Base-by-base conservation (phyloP, 1,140 invertebrate species). In the Euwallacea similis region DNA sequence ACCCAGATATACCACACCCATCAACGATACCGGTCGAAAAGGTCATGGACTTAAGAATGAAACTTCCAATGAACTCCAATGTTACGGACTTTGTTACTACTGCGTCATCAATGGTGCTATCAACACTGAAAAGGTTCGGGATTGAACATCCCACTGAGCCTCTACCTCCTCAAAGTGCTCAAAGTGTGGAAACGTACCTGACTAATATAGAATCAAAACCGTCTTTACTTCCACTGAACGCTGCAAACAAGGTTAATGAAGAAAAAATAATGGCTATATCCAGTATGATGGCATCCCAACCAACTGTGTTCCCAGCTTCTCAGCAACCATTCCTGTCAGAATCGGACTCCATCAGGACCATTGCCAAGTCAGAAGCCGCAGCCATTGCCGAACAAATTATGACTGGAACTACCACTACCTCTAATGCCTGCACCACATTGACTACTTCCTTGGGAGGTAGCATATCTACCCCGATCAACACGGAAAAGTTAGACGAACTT, bases 171-270 rank as follows among this genome's bases (percentile, higher is more conserved):
- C 84, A 87, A 75, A 86, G 78, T 76, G 85, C 81, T 6, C 84
- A 84, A 71, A 87, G 87, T 81, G 81, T 87, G 15, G 87, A 87
- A 69, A 88, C 85, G 73, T 88, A 85, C 75, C 78, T 88, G 3
- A 87, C 86, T 46, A 84, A 85, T 43, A 78, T 81, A 13, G 79
- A 80, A 74, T 71, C 71, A 9, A 80, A 80, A 68, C 54, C 63
- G 11, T 54, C 33, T 46, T 10, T 65, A 13, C 7, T 72, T 43
- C 60, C 74, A n/a, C 3, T 41, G n/a, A 53, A 15, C 2, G 11
- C 3, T 58, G 2, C 66, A 11, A 21, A 62, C 11, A 64, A 71
- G 43, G 53, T 53, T 60, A 73, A 64, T 50, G 69, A 67, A 33
- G 44, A 66, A 13, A 67, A 68, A 9, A 44, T 60, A 16, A 60